Conservation (phyloP, 2,797 vertebrate species). For the Trachurus trachurus region DNA sequence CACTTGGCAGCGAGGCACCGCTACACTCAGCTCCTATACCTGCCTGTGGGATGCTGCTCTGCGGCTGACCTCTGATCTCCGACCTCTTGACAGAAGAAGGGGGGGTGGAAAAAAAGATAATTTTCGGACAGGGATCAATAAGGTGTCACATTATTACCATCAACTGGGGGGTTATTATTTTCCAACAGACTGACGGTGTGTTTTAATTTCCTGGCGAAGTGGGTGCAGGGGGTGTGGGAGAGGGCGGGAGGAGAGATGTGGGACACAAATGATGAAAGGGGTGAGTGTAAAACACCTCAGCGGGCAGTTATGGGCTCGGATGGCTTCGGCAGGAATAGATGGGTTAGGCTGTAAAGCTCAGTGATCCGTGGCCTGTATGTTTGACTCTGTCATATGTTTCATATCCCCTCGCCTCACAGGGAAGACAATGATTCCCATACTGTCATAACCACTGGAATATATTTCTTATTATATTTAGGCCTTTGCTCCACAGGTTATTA, state of each 20-base stretch:
- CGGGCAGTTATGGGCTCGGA: slow-evolving; percentile 27
- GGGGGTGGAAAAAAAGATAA: not conserved
- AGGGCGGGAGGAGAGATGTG: slow-evolving; percentile 17
- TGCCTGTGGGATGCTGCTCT: slow-evolving; percentile 3
- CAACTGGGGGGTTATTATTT: slow-evolving; percentile 26
- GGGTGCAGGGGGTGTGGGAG: not conserved
- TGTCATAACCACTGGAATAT: slow-evolving; percentile 28
- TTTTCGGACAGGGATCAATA: slow-evolving; percentile 59
- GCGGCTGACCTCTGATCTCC: slow-evolving; percentile 19
- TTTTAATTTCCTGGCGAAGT: slow-evolving; percentile 52
- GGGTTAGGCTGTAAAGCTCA: slow-evolving; percentile 63
- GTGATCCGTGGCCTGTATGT: slow-evolving; percentile 57
- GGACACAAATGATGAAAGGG: slow-evolving; percentile 33
- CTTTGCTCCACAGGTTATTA: not conserved
- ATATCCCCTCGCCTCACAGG: slow-evolving; percentile 14
- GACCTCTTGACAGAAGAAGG: not conserved
- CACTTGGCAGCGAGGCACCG: not conserved
- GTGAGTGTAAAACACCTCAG: slow-evolving; percentile 58
- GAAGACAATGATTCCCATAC: slow-evolving; percentile 21
- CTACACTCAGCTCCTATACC: not conserved
- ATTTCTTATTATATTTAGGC: not conserved
- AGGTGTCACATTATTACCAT: slow-evolving; percentile 45
- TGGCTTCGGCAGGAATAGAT: slow-evolving; percentile 54
- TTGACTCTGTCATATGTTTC: slow-evolving; percentile 64
- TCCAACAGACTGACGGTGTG: not conserved